A percentile compares a stretch with the other conserved stretches of the same genome.
Evolutionary conservation across 2,888 invertebrate species (phyloP).

Genomic region (Tryphoninae sp.): DNA sequence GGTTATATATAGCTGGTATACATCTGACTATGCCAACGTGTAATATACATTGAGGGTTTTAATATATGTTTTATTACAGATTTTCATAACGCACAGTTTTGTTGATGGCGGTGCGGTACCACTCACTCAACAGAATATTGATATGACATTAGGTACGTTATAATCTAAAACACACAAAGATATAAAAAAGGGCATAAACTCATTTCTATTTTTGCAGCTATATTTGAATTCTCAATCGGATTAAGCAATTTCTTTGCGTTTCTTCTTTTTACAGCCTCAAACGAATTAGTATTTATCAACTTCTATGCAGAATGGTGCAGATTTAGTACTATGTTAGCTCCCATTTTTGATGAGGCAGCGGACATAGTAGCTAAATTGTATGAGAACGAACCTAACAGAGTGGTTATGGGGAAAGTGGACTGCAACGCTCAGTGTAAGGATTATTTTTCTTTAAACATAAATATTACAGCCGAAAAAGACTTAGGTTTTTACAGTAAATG

Average conservation of each 20-base stretch:
- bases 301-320: slow-evolving; percentile 99
- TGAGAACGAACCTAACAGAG: slow-evolving; percentile 88
- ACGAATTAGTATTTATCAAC: slow-evolving; percentile 98
- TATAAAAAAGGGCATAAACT: not conserved
- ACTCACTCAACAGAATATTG: slow-evolving; percentile 91
- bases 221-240: slow-evolving; percentile 1
- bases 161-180: slow-evolving; percentile 13
- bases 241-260: slow-evolving; percentile 22
- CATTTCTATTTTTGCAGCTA: not conserved
- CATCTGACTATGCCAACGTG: slow-evolving; percentile 10
- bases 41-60: not conserved
- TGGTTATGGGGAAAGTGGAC: slow-evolving; percentile 98
- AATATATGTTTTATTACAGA: slow-evolving; percentile 55
- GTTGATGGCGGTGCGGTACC: slow-evolving; percentile 92
- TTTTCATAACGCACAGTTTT: slow-evolving; percentile 83
- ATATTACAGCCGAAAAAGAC: no score
- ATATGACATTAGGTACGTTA: slow-evolving; percentile 90
- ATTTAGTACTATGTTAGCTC: slow-evolving; percentile 98
- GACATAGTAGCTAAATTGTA: slow-evolving; percentile 91
- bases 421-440: slow-evolving; percentile 94
- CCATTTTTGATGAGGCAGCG: slow-evolving; percentile 97
- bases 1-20: not conserved
- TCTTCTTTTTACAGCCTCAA: slow-evolving; percentile 88
- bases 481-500: no score
- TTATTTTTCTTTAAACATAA: no score